These are phyloP conservation scores for Ommatoiulus sabulosus DNA, from an alignment of 2,888 invertebrate genomes.

Conservation along the genomic window DNA sequence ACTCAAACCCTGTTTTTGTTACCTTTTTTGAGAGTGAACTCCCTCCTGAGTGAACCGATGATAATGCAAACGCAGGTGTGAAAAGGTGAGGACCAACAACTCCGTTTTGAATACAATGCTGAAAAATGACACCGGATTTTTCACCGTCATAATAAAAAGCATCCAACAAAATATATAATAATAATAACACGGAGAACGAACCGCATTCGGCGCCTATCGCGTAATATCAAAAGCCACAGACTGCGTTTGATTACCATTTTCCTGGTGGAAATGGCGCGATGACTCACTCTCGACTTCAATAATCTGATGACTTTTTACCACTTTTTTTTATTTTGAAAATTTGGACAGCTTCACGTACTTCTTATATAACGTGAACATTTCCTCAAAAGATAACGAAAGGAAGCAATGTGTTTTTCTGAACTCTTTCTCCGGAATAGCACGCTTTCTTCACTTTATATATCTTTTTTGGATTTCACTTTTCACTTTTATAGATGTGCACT, in stretches of 20 bases:
- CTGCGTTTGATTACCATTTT: slow-evolving; percentile 2
- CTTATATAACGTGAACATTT: not conserved
- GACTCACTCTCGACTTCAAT: not conserved
- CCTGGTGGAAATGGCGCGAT: not conserved
- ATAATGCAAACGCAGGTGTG: slow-evolving; percentile 2
- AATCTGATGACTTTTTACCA: not conserved
- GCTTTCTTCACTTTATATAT: too few species aligned
- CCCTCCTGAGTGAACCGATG: not conserved
- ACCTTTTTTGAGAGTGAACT: not conserved
- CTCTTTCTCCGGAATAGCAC: too few species aligned
- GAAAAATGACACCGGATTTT: slow-evolving; percentile 34
- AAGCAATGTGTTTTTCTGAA: too few species aligned
- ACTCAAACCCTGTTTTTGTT: not conserved
- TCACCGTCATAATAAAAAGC: not conserved
- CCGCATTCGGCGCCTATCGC: not conserved
- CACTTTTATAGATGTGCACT: too few species aligned
- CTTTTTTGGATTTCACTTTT: too few species aligned
- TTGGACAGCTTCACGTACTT: not conserved
- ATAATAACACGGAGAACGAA: not conserved
- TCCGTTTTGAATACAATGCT: not conserved
- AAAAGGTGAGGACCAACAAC: not conserved
- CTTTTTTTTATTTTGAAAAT: not conserved
- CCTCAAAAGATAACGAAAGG: too few species aligned
- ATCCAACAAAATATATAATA: slow-evolving; percentile 2
- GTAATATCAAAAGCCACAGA: slow-evolving; percentile 21